Conservation (phyloP, 2,113 vertebrate genomes). For the Paracanthobrama guichenoti region DNA sequence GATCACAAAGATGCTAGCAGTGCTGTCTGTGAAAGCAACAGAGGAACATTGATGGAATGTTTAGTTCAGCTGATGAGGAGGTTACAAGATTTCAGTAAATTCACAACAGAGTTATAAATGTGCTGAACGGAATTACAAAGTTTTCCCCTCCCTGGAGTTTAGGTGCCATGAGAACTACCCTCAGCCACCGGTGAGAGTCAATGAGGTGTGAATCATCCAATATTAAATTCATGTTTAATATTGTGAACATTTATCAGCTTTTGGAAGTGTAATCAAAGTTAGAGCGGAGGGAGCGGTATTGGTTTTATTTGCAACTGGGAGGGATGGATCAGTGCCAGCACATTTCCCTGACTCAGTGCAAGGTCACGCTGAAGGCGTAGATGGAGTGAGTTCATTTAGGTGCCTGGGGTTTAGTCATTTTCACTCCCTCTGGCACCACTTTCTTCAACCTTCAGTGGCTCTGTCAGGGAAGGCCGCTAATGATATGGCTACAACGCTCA, state of each 20-base stretch:
- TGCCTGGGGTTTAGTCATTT: conserved; percentile 49
- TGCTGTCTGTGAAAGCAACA: conserved; percentile 80
- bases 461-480: conserved; percentile 39
- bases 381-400: conserved; percentile 59
- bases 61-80: background rate
- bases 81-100: background rate
- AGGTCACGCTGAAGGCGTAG: conserved; percentile 55
- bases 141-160: conserved; percentile 6
- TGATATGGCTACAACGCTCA: conserved; percentile 47
- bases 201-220: conserved; percentile 53
- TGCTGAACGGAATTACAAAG: conserved; percentile 16
- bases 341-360: conserved; percentile 49
- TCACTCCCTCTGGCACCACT: conserved; percentile 42
- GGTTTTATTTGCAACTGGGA: conserved; percentile 43
- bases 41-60: background rate
- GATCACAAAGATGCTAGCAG: conserved; percentile 83
- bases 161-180: background rate
- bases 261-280: conserved; percentile 62
- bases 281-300: conserved; percentile 41
- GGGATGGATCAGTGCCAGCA: conserved; percentile 53
- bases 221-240: conserved; percentile 59
- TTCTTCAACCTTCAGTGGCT: conserved; percentile 39
- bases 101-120: background rate
- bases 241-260: conserved; percentile 60
- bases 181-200: conserved; percentile 24